These are phyloP conservation scores for Macrotis lagotis DNA, from an alignment of 2,113 vertebrate genomes.

Conservation along the genomic window DNA sequence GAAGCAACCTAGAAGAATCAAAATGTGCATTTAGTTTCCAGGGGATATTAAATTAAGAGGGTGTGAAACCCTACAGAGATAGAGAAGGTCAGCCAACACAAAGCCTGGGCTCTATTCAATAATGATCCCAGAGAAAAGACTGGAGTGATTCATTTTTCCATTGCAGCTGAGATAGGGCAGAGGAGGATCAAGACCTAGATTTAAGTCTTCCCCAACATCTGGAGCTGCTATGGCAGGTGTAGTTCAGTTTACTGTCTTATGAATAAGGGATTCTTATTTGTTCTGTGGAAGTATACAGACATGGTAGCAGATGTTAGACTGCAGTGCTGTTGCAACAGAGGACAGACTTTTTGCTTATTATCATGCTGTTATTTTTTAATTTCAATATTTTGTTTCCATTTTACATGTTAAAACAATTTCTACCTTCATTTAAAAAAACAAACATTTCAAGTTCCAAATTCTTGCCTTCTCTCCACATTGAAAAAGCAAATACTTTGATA, in stretches of 20 bases:
- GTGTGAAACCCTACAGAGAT: neutral
- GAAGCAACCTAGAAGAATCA: neutral
- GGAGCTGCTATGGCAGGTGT: neutral
- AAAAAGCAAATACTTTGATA: no score
- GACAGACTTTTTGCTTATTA: neutral
- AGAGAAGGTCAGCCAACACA: neutral
- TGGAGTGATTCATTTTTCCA: neutral
- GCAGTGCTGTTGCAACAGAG: neutral
- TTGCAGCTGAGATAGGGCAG: neutral
- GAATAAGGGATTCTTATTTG: neutral
- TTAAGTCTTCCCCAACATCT: neutral
- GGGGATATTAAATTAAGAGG: neutral
- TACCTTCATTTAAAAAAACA: neutral
- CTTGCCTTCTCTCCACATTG: no score
- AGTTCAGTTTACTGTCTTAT: neutral
- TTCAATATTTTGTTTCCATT: neutral
- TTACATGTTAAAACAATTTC: neutral
- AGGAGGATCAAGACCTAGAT: neutral
- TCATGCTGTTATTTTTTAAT: neutral
- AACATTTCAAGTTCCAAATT: no score
- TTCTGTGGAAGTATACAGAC: neutral
- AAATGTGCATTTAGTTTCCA: neutral
- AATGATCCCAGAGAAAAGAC: neutral
- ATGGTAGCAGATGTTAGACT: neutral
- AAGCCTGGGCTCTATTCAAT: neutral